A percentile compares a stretch with the other conserved stretches of the same genome.
These are phyloP conservation scores for Shinisaurus crocodilurus DNA, from an alignment of 2,113 vertebrate species.

Conservation along the genomic window DNA sequence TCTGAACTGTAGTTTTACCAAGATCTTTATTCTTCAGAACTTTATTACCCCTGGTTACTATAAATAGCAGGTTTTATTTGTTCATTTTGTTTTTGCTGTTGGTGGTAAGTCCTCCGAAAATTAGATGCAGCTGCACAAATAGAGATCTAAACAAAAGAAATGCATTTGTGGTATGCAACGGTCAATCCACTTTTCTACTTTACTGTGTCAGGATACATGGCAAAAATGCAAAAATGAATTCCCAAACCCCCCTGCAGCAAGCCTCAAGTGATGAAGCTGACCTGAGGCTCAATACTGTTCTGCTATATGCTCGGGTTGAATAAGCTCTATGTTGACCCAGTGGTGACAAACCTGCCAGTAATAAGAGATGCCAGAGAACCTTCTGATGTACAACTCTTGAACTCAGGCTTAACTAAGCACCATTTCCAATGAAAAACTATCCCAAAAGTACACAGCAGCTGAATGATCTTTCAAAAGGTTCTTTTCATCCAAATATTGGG, in stretches of 20 bases:
- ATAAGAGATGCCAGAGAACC: constrained; percentile 41
- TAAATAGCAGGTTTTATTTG: background rate
- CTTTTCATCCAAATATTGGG: constrained; percentile 1
- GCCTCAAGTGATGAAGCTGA: constrained; percentile 53
- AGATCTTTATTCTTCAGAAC: background rate
- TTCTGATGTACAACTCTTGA: constrained; percentile 32
- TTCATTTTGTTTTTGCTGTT: background rate
- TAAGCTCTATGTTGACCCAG: constrained; percentile 53
- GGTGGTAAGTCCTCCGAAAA: background rate
- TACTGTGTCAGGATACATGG: constrained; percentile 4
- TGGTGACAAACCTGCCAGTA: constrained; percentile 57
- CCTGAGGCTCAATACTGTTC: constrained; percentile 22
- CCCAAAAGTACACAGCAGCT: constrained; percentile 44
- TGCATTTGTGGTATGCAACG: background rate
- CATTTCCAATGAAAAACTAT: constrained; percentile 6
- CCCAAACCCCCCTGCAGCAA: constrained; percentile 42
- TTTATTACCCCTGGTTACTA: background rate
- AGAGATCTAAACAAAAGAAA: background rate
- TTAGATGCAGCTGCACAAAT: background rate
- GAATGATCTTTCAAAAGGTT: constrained; percentile 40
- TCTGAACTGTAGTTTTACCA: background rate
- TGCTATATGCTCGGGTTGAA: constrained; percentile 30
- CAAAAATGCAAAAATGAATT: constrained; percentile 58
- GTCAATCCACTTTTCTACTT: background rate
- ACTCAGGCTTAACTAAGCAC: constrained; percentile 23